These are phyloP conservation scores for Lucilia cuprina DNA, from an alignment of 1,140 invertebrate genomes.

Conservation along the genomic window DNA sequence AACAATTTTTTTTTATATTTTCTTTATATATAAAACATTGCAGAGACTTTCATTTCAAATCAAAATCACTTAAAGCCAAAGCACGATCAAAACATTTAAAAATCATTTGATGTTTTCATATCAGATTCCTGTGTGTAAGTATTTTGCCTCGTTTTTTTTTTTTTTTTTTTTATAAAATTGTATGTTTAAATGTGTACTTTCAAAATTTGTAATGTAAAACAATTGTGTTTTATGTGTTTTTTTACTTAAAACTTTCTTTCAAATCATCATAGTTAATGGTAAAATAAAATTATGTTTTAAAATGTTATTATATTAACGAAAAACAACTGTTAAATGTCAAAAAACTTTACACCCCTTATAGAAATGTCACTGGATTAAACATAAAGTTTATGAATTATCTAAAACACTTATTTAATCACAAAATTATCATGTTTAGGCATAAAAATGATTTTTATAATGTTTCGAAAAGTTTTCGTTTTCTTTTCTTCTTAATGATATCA, in stretches of 20 bases:
- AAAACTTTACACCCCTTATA: not conserved
- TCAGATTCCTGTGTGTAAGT: not conserved
- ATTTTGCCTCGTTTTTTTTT: not conserved
- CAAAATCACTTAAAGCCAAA: constrained; percentile 8
- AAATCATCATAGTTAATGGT: not conserved
- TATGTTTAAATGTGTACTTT: not conserved
- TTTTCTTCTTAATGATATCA: no score
- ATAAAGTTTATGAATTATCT: not conserved
- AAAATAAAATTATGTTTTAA: not conserved
- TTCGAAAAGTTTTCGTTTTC: no score
- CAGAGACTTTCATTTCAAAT: not conserved
- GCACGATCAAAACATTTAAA: constrained; percentile 14
- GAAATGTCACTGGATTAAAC: not conserved
- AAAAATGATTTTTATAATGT: no score
- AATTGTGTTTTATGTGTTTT: not conserved
- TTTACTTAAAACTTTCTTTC: constrained; percentile 8
- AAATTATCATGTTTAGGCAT: no score
- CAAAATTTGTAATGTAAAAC: constrained; percentile 5
- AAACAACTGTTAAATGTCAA: not conserved
- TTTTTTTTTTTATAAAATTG: not conserved
- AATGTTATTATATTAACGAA: not conserved
- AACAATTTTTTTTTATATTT: not conserved
- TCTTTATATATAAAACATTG: not conserved
- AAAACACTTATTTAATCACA: not conserved
- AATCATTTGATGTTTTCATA: constrained; percentile 8